phyloP scores from a whole-genome alignment of 1,140 invertebrate genomes.

The Tenebrio molitor region DNA sequence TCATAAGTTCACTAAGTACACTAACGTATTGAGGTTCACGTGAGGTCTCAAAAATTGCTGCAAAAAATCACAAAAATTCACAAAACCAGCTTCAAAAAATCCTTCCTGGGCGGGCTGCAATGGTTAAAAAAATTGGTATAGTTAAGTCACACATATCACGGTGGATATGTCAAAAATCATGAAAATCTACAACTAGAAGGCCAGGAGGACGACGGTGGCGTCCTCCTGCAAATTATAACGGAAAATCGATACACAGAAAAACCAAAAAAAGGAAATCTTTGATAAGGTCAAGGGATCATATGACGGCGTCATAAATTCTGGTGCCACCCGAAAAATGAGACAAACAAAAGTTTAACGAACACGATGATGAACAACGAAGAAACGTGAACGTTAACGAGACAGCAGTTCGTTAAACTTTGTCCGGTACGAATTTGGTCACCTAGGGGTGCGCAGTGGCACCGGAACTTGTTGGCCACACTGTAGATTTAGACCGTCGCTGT shows the following conservation, averaged over 20 bases:
- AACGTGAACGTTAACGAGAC: too few species aligned
- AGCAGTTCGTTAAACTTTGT: too few species aligned
- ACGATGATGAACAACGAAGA: too few species aligned
- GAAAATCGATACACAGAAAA: conserved; percentile 37
- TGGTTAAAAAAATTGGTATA: conserved; percentile 63
- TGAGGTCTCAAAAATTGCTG: conserved; percentile 58
- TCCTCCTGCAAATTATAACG: conserved; percentile 31
- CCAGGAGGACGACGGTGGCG: neutral
- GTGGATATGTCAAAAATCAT: conserved; percentile 66
- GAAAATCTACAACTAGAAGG: conserved; percentile 42
- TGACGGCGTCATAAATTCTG: neutral
- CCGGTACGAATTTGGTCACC: neutral
- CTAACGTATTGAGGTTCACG: conserved; percentile 31
- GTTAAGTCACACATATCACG: conserved; percentile 64
- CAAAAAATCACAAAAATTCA: conserved; percentile 63
- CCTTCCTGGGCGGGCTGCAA: conserved; percentile 65
- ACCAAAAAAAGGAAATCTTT: conserved; percentile 25
- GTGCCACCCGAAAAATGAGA: too few species aligned
- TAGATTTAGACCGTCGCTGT: conserved; percentile 23
- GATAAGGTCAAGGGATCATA: conserved; percentile 26
- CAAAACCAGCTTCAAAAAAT: conserved; percentile 64
- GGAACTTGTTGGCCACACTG: conserved; percentile 8
- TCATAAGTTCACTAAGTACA: conserved; percentile 20
- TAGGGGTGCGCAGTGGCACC: neutral
- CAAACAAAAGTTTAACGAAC: too few species aligned